Percentiles rank a stretch among this genome's conserved stretches.
These are phyloP conservation scores for Phycodurus eques DNA, from an alignment of 2,113 vertebrate genomes.

Conservation along the genomic window DNA sequence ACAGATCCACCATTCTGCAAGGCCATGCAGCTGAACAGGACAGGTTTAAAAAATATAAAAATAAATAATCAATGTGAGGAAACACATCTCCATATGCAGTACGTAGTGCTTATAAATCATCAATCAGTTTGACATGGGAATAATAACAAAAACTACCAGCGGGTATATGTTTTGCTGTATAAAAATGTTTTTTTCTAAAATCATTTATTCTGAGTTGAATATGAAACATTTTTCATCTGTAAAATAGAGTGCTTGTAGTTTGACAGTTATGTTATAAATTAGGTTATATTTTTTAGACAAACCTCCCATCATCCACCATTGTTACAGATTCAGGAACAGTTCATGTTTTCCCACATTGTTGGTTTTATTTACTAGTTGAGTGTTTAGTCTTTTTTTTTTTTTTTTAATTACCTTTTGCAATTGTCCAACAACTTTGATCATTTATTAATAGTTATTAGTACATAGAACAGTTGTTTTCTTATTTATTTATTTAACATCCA, in stretches of 20 bases:
- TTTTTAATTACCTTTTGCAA: not conserved
- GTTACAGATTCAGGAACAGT: not conserved
- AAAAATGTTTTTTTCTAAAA: not conserved
- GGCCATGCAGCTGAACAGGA: too few species aligned
- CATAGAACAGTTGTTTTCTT: too few species aligned
- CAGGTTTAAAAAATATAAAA: not conserved
- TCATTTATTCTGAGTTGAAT: not conserved
- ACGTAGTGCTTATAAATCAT: not conserved
- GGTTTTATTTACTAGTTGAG: not conserved
- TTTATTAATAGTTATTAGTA: not conserved
- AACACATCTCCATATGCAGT: not conserved
- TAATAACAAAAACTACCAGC: not conserved
- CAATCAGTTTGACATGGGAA: not conserved
- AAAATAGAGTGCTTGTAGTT: not conserved
- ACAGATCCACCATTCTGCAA: too few species aligned
- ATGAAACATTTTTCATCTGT: not conserved
- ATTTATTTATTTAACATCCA: too few species aligned
- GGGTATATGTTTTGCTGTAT: not conserved
- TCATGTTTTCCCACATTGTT: not conserved
- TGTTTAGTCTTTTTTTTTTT: not conserved
- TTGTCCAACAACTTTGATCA: not conserved
- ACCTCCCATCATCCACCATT: not conserved
- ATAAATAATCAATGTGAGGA: not conserved
- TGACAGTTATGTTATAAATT: not conserved
- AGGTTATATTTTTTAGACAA: not conserved